Conservation (phyloP, 1,140 invertebrate species). For the Argopecten irradians region DNA sequence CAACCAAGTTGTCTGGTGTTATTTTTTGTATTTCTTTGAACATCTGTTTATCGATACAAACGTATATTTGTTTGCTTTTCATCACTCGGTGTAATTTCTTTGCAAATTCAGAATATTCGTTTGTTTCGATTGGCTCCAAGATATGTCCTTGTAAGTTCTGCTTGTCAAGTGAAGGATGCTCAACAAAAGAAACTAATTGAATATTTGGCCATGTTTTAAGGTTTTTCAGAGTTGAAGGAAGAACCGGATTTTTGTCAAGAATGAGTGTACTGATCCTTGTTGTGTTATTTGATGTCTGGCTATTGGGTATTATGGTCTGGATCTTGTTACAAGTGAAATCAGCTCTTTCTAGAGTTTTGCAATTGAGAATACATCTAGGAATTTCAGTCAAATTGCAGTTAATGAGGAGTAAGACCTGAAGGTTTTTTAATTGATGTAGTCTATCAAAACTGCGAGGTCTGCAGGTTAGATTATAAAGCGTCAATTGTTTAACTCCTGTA, state of each 20-base stretch:
- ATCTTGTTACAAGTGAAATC: neutral
- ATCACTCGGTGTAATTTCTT: too few relatives aligned
- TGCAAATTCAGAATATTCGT: too few relatives aligned
- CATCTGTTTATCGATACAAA: too few relatives aligned
- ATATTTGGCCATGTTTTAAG: neutral
- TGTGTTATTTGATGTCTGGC: neutral
- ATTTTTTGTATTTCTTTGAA: too few relatives aligned
- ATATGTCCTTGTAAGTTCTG: neutral
- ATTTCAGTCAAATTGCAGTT: neutral
- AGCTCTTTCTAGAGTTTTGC: neutral
- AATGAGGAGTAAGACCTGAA: neutral
- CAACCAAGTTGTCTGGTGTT: too few relatives aligned
- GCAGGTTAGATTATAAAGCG: neutral
- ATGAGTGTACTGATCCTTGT: neutral
- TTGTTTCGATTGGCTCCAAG: too few relatives aligned
- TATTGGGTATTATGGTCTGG: neutral
- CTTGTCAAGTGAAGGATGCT: too few relatives aligned
- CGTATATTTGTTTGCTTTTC: too few relatives aligned
- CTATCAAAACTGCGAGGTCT: neutral
- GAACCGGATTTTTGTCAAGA: neutral
- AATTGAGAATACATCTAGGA: neutral
- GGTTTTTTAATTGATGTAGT: neutral
- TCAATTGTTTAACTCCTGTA: neutral
- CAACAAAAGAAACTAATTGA: neutral
- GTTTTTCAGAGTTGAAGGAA: neutral